Percentiles rank a stretch among this genome's conserved stretches.
These are phyloP conservation scores for Drosophila willistoni DNA, from an alignment of 1,140 invertebrate genomes.

Conservation along the genomic window DNA sequence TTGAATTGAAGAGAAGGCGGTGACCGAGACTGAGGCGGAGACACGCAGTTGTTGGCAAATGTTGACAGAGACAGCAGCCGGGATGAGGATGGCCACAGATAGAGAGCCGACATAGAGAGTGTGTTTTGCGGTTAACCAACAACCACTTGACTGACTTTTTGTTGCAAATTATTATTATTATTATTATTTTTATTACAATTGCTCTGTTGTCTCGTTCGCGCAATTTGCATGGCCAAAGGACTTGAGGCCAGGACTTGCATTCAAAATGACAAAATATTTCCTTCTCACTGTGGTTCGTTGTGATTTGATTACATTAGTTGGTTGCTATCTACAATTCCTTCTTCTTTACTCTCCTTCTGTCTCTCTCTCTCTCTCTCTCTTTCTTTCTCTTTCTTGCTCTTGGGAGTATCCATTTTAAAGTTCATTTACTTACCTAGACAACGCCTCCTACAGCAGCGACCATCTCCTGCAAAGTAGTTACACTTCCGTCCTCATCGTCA, in stretches of 20 bases:
- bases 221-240: conserved; percentile 31
- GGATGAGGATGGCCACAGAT: conserved; percentile 5
- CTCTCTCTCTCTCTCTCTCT: background rate
- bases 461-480: conserved; percentile 37
- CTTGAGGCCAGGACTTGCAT: conserved; percentile 66
- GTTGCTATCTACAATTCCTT: conserved; percentile 21
- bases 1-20: conserved; percentile 25
- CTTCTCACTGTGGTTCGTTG: conserved; percentile 54
- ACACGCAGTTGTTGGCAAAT: conserved; percentile 52
- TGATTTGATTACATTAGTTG: conserved; percentile 79
- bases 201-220: conserved; percentile 33
- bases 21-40: conserved; percentile 12
- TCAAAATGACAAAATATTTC: conserved; percentile 72
- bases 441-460: conserved; percentile 1
- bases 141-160: conserved; percentile 76
- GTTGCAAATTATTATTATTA: conserved; percentile 73
- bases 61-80: conserved; percentile 62
- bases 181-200: conserved; percentile 53
- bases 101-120: conserved; percentile 8
- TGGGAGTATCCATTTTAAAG: conserved; percentile 65
- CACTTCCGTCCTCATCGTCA: conserved; percentile 56
- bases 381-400: conserved; percentile 5
- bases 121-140: conserved; percentile 46
- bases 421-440: conserved; percentile 68
- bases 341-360: conserved; percentile 1